These are phyloP conservation scores for Salvelinus alpinus DNA, from an alignment of 2,113 vertebrate genomes.

Conservation along the genomic window DNA sequence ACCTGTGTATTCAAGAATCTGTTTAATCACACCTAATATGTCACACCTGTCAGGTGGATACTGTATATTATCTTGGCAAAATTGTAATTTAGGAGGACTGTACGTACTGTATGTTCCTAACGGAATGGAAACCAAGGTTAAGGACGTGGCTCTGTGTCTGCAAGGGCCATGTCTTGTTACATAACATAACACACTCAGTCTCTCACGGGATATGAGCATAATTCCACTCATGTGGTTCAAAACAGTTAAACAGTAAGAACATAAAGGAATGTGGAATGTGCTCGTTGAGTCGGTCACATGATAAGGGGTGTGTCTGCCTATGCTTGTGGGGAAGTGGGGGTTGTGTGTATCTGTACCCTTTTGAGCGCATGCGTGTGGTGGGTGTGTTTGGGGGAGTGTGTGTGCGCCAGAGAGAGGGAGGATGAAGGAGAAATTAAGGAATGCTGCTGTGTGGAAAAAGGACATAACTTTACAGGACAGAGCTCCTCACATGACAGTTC, in stretches of 20 bases:
- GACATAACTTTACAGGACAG: neutral
- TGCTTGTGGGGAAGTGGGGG: neutral
- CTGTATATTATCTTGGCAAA: too few species aligned
- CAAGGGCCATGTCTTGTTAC: slow-evolving; percentile 17
- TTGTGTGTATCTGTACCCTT: neutral
- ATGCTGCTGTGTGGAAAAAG: slow-evolving; percentile 1
- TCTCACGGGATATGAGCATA: slow-evolving; percentile 27
- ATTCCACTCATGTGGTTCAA: slow-evolving; percentile 50
- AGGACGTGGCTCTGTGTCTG: too few species aligned
- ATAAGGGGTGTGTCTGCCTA: slow-evolving; percentile 3
- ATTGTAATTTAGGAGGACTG: too few species aligned
- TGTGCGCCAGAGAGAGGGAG: neutral
- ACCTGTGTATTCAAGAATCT: too few species aligned
- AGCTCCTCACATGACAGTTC: slow-evolving; percentile 34
- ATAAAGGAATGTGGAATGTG: slow-evolving; percentile 18
- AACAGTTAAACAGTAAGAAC: slow-evolving; percentile 17
- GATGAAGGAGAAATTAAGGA: slow-evolving; percentile 3
- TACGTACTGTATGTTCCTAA: neutral
- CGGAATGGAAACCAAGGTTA: neutral
- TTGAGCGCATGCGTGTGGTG: neutral
- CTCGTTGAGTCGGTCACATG: slow-evolving; percentile 5
- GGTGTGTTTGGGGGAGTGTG: neutral
- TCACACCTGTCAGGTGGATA: too few species aligned
- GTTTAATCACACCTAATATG: too few species aligned
- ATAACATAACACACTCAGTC: slow-evolving; percentile 16